Evolutionary conservation across 2,113 vertebrate species (phyloP).

Genomic region (Herpailurus yagouaroundi): DNA sequence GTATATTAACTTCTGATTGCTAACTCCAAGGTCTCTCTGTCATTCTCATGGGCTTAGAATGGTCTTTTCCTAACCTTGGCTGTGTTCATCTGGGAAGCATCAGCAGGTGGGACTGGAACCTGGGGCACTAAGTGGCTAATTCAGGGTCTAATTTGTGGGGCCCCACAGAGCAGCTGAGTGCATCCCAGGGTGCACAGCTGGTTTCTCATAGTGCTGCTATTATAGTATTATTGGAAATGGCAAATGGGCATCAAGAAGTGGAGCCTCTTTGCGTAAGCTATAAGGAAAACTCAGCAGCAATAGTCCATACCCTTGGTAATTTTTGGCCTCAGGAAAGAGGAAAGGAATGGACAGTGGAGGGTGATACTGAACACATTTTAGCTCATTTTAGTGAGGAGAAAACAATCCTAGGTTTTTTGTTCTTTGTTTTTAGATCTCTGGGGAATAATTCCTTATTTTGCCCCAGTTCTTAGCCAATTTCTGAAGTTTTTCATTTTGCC

Average conservation of each 20-base stretch:
- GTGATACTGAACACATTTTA: neutral
- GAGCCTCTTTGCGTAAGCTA: neutral
- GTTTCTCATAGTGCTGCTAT: neutral
- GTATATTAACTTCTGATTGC: neutral
- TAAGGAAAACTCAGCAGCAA: neutral
- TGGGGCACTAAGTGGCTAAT: neutral
- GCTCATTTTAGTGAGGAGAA: neutral
- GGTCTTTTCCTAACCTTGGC: neutral
- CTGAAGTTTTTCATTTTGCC: constrained; percentile 26
- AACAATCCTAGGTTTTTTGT: neutral
- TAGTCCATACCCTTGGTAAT: neutral
- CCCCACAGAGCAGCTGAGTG: neutral
- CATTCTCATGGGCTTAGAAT: neutral
- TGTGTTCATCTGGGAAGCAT: neutral
- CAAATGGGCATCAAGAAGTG: neutral
- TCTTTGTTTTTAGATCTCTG: neutral
- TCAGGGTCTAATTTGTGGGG: constrained; percentile 17
- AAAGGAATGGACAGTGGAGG: neutral
- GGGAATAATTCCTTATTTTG: constrained; percentile 10
- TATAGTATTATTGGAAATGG: constrained; percentile 41
- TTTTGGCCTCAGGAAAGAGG: neutral
- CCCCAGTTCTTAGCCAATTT: neutral
- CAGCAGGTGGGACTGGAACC: neutral
- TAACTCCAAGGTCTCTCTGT: neutral
- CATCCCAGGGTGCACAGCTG: neutral